Evolutionary conservation across 2,888 invertebrate species (phyloP).

Genomic region (Monopis laevigella): DNA sequence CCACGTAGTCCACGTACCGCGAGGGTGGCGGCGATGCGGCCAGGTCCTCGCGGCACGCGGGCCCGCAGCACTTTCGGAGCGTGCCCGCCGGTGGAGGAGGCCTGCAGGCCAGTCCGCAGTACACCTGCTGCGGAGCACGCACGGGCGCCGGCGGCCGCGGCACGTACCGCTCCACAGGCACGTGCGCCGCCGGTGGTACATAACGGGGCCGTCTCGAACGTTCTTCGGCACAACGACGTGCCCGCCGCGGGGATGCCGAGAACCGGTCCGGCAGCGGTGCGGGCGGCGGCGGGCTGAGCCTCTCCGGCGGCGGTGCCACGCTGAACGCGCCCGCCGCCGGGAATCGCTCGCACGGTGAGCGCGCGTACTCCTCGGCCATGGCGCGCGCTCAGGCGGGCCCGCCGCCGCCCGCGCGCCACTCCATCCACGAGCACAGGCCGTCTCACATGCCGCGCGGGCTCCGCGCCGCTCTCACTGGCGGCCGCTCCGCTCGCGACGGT

Average conservation of each 20-base stretch:
- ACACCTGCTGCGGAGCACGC: constrained; percentile 59
- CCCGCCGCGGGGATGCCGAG: constrained; percentile 68
- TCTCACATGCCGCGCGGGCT: constrained; percentile 58
- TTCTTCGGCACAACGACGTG: constrained; percentile 72
- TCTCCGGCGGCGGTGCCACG: constrained; percentile 71
- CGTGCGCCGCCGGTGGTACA: constrained; percentile 74
- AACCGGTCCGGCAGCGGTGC: constrained; percentile 68
- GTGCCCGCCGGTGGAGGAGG: constrained; percentile 38
- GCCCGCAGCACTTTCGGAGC: constrained; percentile 54
- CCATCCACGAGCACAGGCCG: constrained; percentile 38
- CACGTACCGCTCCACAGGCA: constrained; percentile 77
- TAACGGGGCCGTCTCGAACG: constrained; percentile 71
- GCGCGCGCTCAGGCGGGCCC: constrained; percentile 53
- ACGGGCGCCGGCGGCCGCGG: constrained; percentile 66
- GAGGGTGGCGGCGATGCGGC: constrained; percentile 49
- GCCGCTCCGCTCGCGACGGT: constrained; percentile 34
- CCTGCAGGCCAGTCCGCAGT: constrained; percentile 62
- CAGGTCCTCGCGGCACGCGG: constrained; percentile 54
- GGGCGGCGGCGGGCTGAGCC: constrained; percentile 72
- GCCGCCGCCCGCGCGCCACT: constrained; percentile 61
- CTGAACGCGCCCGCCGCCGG: constrained; percentile 67
- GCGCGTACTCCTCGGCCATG: constrained; percentile 65
- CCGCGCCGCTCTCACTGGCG: constrained; percentile 27
- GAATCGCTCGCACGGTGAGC: constrained; percentile 65
- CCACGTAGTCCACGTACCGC: constrained; percentile 65